Base-by-base conservation (phyloP, 2,888 invertebrate species). In the Xanthia icteritia region DNA sequence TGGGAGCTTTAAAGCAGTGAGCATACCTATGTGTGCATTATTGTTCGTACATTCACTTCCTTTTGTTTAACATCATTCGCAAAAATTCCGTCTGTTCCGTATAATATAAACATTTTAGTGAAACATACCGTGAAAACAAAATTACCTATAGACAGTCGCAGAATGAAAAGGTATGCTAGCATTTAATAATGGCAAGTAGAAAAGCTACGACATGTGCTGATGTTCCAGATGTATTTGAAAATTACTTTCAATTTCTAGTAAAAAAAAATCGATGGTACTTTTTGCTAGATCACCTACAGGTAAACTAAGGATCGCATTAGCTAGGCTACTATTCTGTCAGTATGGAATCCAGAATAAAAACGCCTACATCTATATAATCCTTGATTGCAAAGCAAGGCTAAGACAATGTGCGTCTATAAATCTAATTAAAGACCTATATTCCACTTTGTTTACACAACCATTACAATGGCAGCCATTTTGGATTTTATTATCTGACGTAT, bases 381-480 rank as follows among this genome's bases (percentile, higher is more conserved):
- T 84, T 88, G 83, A 88, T 90, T 90, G 86, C 82, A 79, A 81
- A 81, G 75, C 90, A 91, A 92, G 90, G 91, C 88, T 89, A 88
- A 79, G 69, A 82, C 81, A 86, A 80, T 84, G 76, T 86, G 84
- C 82, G 86, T 71, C 85, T 81, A 90, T 86, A 90, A 87, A 90
- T 90, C 85, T 88, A 91, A 91, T 91, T 86, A 86, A 90, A 92
- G 78, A 77, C 84, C 89, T 79, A 89, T 79, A 89, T 91, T 89
- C 86, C 80, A 84, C 82, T 85, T 84, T 89, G 89, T 90, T 92
- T 91, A 89, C 88, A 88, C 81, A 85, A 81, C 83, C 84, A 81
- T 83, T 80, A 83, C 85, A 89, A 89, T 81, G 73, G 77, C 88
- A 89, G 88, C 89, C 85, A 87, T 92, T 90, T 89, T 86, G 76